Conservation (phyloP, 1,140 invertebrate species). For the Habropoda laboriosa region DNA sequence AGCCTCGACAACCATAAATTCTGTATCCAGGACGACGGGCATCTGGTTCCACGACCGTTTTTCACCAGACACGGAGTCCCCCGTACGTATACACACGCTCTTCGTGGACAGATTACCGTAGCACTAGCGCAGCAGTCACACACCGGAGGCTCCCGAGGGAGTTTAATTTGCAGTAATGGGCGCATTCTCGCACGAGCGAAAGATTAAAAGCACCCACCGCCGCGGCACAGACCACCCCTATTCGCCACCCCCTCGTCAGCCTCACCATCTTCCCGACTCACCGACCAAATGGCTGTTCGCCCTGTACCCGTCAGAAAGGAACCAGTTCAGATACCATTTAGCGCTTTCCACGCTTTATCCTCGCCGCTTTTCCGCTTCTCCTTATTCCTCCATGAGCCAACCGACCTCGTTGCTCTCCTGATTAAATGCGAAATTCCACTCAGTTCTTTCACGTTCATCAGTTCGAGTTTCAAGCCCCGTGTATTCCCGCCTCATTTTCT, state of each 20-base stretch:
- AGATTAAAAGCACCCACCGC: slow-evolving; percentile 71
- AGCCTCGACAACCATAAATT: slow-evolving; percentile 55
- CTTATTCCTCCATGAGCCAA: slow-evolving; percentile 39
- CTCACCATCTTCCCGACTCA: slow-evolving; percentile 59
- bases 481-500: slow-evolving; percentile 1
- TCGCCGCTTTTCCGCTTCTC: slow-evolving; percentile 35
- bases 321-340: slow-evolving; percentile 67
- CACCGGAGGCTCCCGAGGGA: slow-evolving; percentile 61
- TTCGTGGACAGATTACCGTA: slow-evolving; percentile 66
- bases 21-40: slow-evolving; percentile 60
- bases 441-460: slow-evolving; percentile 69
- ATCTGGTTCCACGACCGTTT: slow-evolving; percentile 61
- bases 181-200: slow-evolving; percentile 69
- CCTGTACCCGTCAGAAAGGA: slow-evolving; percentile 62
- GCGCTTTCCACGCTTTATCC: slow-evolving; percentile 61
- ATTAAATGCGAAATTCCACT: slow-evolving; percentile 75
- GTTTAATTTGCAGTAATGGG: slow-evolving; percentile 76
- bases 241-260: slow-evolving; percentile 40
- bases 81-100: slow-evolving; percentile 44
- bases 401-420: slow-evolving; percentile 66
- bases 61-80: slow-evolving; percentile 51
- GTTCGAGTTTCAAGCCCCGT: slow-evolving; percentile 38
- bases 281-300: slow-evolving; percentile 62
- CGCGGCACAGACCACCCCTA: slow-evolving; percentile 25
- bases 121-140: slow-evolving; percentile 64